phyloP scores from a whole-genome alignment of 2,797 vertebrate species.

The Morelia viridis region DNA sequence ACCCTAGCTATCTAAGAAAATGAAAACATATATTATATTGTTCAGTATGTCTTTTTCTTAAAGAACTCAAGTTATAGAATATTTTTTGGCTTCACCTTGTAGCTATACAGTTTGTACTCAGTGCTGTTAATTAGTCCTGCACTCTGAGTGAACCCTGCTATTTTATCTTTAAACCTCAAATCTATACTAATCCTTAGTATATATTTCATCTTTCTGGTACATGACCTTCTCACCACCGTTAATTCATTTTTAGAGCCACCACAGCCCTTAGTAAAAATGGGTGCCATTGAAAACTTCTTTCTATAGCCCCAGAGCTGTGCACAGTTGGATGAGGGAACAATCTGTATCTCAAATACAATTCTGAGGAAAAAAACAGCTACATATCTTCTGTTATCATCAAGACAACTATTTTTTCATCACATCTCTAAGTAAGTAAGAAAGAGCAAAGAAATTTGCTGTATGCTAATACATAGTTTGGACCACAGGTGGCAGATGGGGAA shows the following conservation, averaged over 20 bases:
- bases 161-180: background rate
- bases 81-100: background rate
- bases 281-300: background rate
- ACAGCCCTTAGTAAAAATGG: background rate
- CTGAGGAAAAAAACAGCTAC: background rate
- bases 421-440: background rate
- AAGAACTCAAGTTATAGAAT: background rate
- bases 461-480: background rate
- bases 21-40: background rate
- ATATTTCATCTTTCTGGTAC: background rate
- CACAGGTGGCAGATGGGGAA: background rate
- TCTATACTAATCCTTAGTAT: background rate
- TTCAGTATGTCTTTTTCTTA: background rate
- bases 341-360: background rate
- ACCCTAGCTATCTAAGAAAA: background rate
- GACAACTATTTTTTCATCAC: background rate
- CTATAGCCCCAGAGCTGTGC: background rate
- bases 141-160: background rate
- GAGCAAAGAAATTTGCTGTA: background rate
- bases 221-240: background rate
- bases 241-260: background rate
- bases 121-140: background rate
- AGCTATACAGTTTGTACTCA: background rate
- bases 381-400: background rate
- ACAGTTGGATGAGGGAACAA: background rate